Conservation (phyloP, 2,113 vertebrate species). For the Noctilio leporinus region DNA sequence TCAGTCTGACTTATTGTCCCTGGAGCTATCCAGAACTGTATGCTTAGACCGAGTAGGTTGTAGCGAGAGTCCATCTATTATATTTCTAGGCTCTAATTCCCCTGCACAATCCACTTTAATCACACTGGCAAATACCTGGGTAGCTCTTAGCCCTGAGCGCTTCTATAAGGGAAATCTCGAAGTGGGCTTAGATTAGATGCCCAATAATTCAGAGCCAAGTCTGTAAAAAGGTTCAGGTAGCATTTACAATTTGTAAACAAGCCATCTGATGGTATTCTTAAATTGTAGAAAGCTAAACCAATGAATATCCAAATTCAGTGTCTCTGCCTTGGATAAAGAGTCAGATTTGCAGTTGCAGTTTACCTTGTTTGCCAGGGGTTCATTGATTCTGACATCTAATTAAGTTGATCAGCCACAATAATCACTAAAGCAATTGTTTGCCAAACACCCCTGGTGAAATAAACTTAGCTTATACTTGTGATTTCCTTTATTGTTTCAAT, state of each 20-base stretch:
- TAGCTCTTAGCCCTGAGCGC: not conserved
- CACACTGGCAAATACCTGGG: not conserved
- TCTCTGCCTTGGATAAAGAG: not conserved
- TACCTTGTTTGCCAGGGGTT: not conserved
- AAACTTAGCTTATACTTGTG: not conserved
- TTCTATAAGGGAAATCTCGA: not conserved
- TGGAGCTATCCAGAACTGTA: constrained; percentile 13
- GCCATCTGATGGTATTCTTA: not conserved
- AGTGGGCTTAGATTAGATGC: not conserved
- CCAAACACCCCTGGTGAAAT: not conserved
- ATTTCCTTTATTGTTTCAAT: constrained; percentile 11
- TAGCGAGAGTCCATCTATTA: constrained; percentile 35
- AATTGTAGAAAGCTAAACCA: not conserved
- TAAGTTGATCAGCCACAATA: not conserved
- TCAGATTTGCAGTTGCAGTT: not conserved
- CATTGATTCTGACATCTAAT: not conserved
- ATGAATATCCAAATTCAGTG: not conserved
- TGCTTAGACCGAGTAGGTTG: not conserved
- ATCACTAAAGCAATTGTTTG: not conserved
- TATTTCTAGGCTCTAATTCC: not conserved
- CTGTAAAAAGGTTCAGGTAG: constrained; percentile 8
- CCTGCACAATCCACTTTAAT: not conserved
- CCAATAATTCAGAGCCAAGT: constrained; percentile 13
- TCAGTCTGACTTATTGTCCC: constrained; percentile 49
- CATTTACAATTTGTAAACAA: not conserved